Evolutionary conservation across 2,888 invertebrate species (phyloP).

Genomic region (Halictus ligatus): DNA sequence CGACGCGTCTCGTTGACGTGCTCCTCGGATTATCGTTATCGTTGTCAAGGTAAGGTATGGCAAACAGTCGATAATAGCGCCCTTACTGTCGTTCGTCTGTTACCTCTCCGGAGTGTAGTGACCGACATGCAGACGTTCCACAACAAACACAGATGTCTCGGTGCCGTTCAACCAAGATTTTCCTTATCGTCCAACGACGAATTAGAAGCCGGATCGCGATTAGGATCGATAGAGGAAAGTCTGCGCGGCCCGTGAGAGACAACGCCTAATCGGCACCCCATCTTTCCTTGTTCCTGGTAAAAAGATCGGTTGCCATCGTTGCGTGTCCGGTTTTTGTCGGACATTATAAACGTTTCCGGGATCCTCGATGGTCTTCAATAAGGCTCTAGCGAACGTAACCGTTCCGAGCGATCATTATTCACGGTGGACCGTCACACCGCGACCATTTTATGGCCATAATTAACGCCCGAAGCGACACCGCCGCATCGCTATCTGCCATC

Average conservation of each 20-base stretch:
- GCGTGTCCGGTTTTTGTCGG: conserved; percentile 42
- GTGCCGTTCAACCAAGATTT: conserved; percentile 35
- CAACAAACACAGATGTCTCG: conserved; percentile 66
- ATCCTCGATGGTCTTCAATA: conserved; percentile 44
- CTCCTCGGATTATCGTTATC: conserved; percentile 60
- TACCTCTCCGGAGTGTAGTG: conserved; percentile 8
- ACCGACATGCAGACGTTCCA: conserved; percentile 36
- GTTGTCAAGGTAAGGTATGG: conserved; percentile 50
- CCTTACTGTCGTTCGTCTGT: conserved; percentile 29
- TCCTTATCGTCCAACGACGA: conserved; percentile 56
- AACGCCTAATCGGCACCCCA: neutral
- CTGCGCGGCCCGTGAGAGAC: neutral
- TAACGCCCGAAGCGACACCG: conserved; percentile 42
- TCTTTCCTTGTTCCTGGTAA: conserved; percentile 19
- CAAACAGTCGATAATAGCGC: conserved; percentile 59
- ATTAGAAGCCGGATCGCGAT: conserved; percentile 31
- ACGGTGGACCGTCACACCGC: conserved; percentile 41
- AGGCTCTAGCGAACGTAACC: conserved; percentile 27
- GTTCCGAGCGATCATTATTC: conserved; percentile 60
- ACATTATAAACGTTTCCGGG: conserved; percentile 23
- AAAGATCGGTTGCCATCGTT: conserved; percentile 33
- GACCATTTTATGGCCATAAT: conserved; percentile 60
- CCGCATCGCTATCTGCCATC: conserved; percentile 48
- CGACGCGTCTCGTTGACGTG: conserved; percentile 1
- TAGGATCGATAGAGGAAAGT: conserved; percentile 35